These are phyloP conservation scores for Sinella curviseta DNA, from an alignment of 1,140 invertebrate species.

Conservation along the genomic window DNA sequence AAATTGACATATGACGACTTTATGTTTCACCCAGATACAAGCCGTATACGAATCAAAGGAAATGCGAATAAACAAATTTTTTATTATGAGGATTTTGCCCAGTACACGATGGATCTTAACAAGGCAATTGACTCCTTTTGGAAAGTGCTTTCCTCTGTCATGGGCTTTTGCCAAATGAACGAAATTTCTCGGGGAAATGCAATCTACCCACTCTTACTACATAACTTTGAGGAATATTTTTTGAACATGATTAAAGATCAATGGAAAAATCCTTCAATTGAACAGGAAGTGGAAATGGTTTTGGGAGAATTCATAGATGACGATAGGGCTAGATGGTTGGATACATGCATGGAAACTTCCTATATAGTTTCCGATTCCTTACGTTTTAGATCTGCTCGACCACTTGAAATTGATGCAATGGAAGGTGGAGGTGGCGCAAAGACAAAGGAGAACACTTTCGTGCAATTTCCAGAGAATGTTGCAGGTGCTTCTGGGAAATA, in stretches of 20 bases:
- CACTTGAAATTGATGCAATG: too few relatives aligned
- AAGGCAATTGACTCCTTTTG: neutral
- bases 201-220: neutral
- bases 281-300: neutral
- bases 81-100: neutral
- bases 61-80: neutral
- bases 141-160: neutral
- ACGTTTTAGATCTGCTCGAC: neutral
- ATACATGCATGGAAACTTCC: neutral
- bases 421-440: neutral
- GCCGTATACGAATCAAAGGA: neutral
- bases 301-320: neutral
- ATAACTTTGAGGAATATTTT: conserved; percentile 1
- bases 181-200: neutral
- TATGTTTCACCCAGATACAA: neutral
- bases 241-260: neutral
- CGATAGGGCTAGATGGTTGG: neutral
- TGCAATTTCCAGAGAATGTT: neutral
- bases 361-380: neutral
- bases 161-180: neutral
- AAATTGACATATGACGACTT: neutral
- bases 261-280: neutral
- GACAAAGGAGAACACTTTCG: neutral
- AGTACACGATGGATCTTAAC: neutral
- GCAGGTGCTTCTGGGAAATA: too few relatives aligned